Conservation (phyloP, 2,797 vertebrate genomes). For the Orestias chungarensis region DNA sequence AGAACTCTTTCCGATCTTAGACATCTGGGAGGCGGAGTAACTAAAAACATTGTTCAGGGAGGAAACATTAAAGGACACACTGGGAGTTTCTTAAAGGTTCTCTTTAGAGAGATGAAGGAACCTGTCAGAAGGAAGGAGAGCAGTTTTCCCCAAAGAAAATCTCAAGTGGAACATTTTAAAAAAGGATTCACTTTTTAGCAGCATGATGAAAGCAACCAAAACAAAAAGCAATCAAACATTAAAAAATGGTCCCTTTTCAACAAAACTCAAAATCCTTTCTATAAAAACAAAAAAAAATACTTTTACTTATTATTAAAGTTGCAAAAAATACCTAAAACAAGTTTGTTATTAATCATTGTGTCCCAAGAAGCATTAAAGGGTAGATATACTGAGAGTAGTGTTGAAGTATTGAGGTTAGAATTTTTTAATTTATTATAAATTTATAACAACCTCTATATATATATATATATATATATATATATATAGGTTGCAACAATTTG, state of each 20-base stretch:
- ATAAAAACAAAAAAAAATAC: neutral
- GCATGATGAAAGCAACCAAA: neutral
- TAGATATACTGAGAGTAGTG: neutral
- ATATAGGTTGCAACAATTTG: no score
- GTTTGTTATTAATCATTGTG: neutral
- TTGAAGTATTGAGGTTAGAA: neutral
- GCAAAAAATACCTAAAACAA: neutral
- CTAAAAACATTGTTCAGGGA: neutral
- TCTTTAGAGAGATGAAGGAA: slow-evolving; percentile 3
- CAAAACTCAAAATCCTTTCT: neutral
- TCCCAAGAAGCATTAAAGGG: neutral
- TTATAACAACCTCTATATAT: no score
- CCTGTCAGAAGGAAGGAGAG: neutral
- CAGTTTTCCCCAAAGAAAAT: neutral
- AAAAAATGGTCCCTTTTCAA: no score
- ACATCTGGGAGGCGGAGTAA: neutral
- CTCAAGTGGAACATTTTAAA: neutral
- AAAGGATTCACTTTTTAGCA: neutral
- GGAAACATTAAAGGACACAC: neutral
- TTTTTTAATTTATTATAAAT: no score
- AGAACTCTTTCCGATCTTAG: no score
- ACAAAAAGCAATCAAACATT: no score
- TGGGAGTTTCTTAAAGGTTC: neutral
- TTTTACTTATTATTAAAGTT: neutral
- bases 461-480: no score